A percentile compares a stretch with the other conserved stretches of the same genome.
Evolutionary conservation across 2,113 vertebrate species (phyloP).

Genomic region (Amia ocellicauda): DNA sequence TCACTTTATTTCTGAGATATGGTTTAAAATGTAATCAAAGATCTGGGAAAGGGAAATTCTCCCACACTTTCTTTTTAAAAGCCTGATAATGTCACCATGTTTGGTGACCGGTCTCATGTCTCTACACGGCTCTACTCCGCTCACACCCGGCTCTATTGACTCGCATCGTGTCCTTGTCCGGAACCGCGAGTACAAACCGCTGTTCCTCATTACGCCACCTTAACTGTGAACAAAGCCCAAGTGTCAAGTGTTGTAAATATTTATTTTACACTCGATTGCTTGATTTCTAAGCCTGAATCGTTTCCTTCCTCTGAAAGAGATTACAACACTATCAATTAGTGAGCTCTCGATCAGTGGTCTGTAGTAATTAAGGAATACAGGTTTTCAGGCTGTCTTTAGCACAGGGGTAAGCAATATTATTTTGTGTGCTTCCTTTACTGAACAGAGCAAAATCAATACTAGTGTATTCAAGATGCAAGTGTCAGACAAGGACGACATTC

Average conservation of each 20-base stretch:
- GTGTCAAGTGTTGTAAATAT: not conserved
- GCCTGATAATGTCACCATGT: no score
- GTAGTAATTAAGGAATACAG: not conserved
- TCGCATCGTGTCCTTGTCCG: not conserved
- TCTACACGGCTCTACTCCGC: no score
- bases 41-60: no score
- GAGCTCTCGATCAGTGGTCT: conserved; percentile 3
- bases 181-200: no score
- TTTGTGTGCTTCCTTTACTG: not conserved
- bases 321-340: conserved; percentile 7
- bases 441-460: no score
- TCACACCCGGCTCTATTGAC: no score
- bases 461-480: no score
- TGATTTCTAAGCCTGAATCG: conserved; percentile 10
- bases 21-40: no score
- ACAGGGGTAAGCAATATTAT: not conserved
- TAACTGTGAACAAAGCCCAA: not conserved
- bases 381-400: not conserved
- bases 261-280: conserved; percentile 1
- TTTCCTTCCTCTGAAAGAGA: conserved; percentile 13
- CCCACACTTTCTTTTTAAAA: no score
- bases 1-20: no score
- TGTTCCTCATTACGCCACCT: not conserved
- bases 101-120: no score
- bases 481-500: no score